Evolutionary conservation across 2,888 invertebrate genomes (phyloP).

Genomic region (Mythimna lalbum): DNA sequence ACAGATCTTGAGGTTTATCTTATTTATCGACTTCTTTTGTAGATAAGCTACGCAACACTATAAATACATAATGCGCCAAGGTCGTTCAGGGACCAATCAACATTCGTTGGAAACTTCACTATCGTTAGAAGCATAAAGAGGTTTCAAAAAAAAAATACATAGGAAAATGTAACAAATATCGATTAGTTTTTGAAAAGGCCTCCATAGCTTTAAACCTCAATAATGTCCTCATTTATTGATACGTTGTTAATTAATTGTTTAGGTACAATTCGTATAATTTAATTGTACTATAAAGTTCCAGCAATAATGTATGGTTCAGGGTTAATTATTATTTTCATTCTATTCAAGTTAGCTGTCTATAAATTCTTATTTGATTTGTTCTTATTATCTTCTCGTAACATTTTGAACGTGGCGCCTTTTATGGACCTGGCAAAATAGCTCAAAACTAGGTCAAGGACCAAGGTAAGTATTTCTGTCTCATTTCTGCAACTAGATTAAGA

Average conservation of each 20-base stretch:
- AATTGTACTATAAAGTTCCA: background rate
- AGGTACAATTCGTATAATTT: background rate
- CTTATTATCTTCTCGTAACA: background rate
- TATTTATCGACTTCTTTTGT: conserved; percentile 30
- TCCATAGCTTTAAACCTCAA: no score
- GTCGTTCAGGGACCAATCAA: conserved; percentile 79
- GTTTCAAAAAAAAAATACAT: conserved; percentile 53
- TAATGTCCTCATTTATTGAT: background rate
- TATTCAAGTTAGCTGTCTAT: background rate
- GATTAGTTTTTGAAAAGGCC: background rate
- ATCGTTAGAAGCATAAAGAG: conserved; percentile 33
- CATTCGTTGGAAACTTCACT: conserved; percentile 73
- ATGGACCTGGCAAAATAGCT: conserved; percentile 54
- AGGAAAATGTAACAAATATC: background rate
- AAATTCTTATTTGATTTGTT: background rate
- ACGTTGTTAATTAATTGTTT: background rate
- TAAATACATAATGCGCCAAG: conserved; percentile 83
- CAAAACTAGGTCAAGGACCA: conserved; percentile 78
- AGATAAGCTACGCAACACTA: conserved; percentile 71
- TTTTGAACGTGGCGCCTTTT: conserved; percentile 70
- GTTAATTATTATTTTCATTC: background rate
- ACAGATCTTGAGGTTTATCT: background rate
- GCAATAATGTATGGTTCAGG: background rate
- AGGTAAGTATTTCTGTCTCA: conserved; percentile 69
- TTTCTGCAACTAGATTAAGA: conserved; percentile 69